Evolutionary conservation across 2,113 vertebrate genomes (phyloP).

Genomic region (Pituophis catenifer): DNA sequence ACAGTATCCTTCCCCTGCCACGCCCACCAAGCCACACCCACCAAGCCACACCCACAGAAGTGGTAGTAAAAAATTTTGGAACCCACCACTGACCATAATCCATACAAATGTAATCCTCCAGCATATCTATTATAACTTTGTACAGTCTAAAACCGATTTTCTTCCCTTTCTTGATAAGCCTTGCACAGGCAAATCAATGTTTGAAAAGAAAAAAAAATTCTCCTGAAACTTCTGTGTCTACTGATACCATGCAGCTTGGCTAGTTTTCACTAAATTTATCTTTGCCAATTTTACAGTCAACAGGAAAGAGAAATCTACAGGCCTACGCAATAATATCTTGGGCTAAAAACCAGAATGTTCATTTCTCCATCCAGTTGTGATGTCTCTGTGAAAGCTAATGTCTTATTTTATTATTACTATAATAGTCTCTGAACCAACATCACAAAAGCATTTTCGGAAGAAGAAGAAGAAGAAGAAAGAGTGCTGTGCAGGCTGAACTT

Average conservation of each 20-base stretch:
- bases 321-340: conserved; percentile 21
- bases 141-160: background rate
- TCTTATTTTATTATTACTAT: conserved; percentile 53
- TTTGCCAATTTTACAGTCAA: background rate
- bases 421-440: conserved; percentile 61
- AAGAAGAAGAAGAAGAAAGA: conserved; percentile 26
- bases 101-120: background rate
- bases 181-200: background rate
- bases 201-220: background rate
- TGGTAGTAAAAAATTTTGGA: too few species aligned
- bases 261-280: background rate
- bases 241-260: background rate
- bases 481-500: conserved; percentile 47
- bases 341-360: background rate
- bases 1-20: too few species aligned
- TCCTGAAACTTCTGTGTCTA: background rate
- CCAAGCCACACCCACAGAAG: too few species aligned
- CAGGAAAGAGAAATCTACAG: background rate
- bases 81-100: background rate
- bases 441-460: conserved; percentile 57
- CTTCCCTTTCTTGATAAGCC: background rate
- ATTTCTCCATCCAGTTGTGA: conserved; percentile 3
- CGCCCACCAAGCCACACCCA: too few species aligned
- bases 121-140: background rate
- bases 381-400: conserved; percentile 12